phyloP scores from a whole-genome alignment of 1,140 invertebrate species.

The Pachypeltis micranthus region DNA sequence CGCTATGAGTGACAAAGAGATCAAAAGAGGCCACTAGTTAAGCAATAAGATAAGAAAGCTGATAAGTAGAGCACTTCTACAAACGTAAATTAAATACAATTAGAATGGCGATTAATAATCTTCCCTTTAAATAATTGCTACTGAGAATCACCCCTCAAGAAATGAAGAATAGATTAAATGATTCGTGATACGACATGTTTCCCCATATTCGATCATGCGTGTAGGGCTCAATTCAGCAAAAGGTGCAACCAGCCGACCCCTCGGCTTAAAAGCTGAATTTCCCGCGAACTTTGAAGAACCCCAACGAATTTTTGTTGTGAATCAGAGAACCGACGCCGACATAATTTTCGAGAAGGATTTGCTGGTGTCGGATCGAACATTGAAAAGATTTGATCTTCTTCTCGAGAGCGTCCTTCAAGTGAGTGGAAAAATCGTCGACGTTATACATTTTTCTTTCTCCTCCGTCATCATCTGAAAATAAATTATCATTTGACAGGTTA shows the following conservation, averaged over 20 bases:
- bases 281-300: conserved; percentile 74
- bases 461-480: conserved; percentile 25
- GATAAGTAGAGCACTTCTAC: too few relatives aligned
- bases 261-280: conserved; percentile 65
- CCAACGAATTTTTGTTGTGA: conserved; percentile 70
- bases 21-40: too few relatives aligned
- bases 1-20: too few relatives aligned
- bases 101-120: neutral
- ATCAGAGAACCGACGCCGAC: conserved; percentile 61
- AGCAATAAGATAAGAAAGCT: too few relatives aligned
- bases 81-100: neutral
- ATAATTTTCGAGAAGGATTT: conserved; percentile 69
- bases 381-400: conserved; percentile 30
- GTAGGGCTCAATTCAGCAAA: neutral
- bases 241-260: neutral
- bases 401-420: conserved; percentile 40
- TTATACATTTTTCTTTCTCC: conserved; percentile 39
- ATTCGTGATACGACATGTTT: neutral
- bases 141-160: neutral
- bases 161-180: neutral
- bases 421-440: conserved; percentile 44
- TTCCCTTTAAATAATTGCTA: neutral
- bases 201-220: neutral
- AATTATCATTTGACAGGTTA: neutral
- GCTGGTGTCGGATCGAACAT: conserved; percentile 49